Conservation (phyloP, 2,113 vertebrate species). For the Dasyprocta punctata region DNA sequence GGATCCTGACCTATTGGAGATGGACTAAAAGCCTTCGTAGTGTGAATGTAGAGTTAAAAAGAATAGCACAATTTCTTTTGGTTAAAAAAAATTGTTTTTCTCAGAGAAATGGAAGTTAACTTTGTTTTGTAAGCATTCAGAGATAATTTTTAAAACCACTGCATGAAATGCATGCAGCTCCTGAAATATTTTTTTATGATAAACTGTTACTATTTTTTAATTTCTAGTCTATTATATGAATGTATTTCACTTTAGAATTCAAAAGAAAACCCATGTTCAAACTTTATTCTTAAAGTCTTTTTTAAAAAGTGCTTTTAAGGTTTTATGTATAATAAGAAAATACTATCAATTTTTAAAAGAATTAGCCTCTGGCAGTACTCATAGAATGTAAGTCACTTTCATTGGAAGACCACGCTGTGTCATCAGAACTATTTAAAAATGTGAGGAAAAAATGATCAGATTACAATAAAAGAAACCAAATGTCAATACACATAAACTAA, state of each 20-base stretch:
- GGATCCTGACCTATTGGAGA: conserved; percentile 76
- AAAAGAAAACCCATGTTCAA: background rate
- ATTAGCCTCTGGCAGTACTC: background rate
- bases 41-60: conserved; percentile 72
- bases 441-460: background rate
- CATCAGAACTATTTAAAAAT: conserved; percentile 38
- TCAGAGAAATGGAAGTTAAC: conserved; percentile 71
- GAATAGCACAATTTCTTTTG: conserved; percentile 54
- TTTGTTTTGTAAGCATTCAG: conserved; percentile 69
- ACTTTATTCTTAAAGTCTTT: background rate
- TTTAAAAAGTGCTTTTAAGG: conserved; percentile 52
- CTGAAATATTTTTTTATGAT: background rate
- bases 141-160: conserved; percentile 16
- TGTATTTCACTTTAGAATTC: conserved; percentile 17
- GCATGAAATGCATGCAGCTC: background rate
- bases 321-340: conserved; percentile 39
- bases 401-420: background rate
- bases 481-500: background rate
- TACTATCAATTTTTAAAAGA: background rate
- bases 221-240: background rate
- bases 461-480: conserved; percentile 28
- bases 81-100: conserved; percentile 76
- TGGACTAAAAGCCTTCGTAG: conserved; percentile 68
- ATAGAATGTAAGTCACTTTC: background rate
- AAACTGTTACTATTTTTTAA: background rate